These are phyloP conservation scores for Clivina fossor DNA, from an alignment of 2,888 invertebrate genomes.

Conservation along the genomic window DNA sequence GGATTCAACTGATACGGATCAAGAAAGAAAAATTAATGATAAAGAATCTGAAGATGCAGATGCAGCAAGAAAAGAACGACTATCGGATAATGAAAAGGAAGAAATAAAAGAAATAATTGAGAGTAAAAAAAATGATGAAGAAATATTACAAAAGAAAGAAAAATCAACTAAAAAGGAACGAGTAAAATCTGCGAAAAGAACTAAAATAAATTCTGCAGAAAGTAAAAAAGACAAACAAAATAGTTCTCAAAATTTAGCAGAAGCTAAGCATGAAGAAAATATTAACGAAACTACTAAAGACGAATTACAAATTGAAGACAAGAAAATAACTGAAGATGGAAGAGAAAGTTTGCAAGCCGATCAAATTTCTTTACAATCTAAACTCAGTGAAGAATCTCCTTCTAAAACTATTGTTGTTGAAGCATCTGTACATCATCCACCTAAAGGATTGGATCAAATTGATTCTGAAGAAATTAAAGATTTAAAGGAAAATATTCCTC, in stretches of 20 bases:
- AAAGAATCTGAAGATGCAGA: slow-evolving; percentile 46
- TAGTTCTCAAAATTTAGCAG: not conserved
- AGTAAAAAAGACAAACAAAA: not conserved
- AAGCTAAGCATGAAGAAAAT: slow-evolving; percentile 22
- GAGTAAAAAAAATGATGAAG: slow-evolving; percentile 2
- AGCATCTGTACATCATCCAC: slow-evolving; percentile 51
- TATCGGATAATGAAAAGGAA: slow-evolving; percentile 39
- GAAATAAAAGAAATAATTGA: slow-evolving; percentile 1
- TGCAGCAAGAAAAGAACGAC: slow-evolving; percentile 47
- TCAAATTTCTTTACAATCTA: slow-evolving; percentile 30
- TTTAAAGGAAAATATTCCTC: slow-evolving; percentile 30
- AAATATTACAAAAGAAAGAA: slow-evolving; percentile 23
- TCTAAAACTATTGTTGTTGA: slow-evolving; percentile 45
- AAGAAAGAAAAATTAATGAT: slow-evolving; percentile 45
- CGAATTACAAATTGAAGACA: slow-evolving; percentile 22
- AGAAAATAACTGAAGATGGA: slow-evolving; percentile 12
- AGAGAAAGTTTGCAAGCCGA: slow-evolving; percentile 21
- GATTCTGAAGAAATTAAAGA: slow-evolving; percentile 26
- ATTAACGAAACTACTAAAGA: slow-evolving; percentile 10
- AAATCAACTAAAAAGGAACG: not conserved
- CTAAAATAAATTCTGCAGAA: slow-evolving; percentile 4
- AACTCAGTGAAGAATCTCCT: slow-evolving; percentile 30
- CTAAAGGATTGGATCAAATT: slow-evolving; percentile 39
- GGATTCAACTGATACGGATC: slow-evolving; percentile 1
- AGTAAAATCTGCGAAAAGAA: slow-evolving; percentile 5